Base-by-base conservation (phyloP, 2,797 vertebrate genomes). In the Lagodon rhomboides region DNA sequence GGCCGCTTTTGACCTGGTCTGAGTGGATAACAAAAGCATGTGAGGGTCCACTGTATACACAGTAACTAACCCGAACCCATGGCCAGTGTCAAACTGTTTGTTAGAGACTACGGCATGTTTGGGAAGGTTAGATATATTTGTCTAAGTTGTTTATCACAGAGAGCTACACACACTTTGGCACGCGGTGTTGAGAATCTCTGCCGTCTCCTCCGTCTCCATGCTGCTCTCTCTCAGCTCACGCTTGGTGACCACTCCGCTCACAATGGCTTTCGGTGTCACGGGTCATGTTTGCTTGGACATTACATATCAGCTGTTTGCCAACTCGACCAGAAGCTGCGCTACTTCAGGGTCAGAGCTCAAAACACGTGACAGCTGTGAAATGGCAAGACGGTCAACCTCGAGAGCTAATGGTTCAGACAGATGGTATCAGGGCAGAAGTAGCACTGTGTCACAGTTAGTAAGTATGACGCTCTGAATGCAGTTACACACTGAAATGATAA, bases 251-350 rank as follows among this genome's bases (percentile, higher is more conserved):
- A 10, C 30, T 71, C 23, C 3, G 15, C 27, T 78, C 13, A 60
- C 23, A 72, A 74, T n/a, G 53, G 23, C 60, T 56, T 59, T 47
- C 12, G 17, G 22, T 68, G 73, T 82, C 73, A 84, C 83, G 79
- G 84, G 76, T 86, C 76, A 73, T 85, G 51, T 91, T 88, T 83
- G 65, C 76, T 86, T 58, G 34, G 61, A 83, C 13, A 71, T 75
- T 73, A 84, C 44, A 17, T 4, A 51, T 44, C 63, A 85, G 68
- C 76, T 80, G 72, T 71, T 69, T 72, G 59, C 60, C 60, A 85
- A 44, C 18, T 22, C 38, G 72, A 41, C 30, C 46, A 25, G 69
- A 47, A 56, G 61, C 47, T 41, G n/a, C 1, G 46, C 66, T 85
- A 49, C 80, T 75, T 27, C 82, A n/a, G 41, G 75, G 77, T 82